A percentile compares a stretch with the other conserved stretches of the same genome.
Evolutionary conservation across 2,113 vertebrate species (phyloP).

Genomic region (Larimichthys polyactis): DNA sequence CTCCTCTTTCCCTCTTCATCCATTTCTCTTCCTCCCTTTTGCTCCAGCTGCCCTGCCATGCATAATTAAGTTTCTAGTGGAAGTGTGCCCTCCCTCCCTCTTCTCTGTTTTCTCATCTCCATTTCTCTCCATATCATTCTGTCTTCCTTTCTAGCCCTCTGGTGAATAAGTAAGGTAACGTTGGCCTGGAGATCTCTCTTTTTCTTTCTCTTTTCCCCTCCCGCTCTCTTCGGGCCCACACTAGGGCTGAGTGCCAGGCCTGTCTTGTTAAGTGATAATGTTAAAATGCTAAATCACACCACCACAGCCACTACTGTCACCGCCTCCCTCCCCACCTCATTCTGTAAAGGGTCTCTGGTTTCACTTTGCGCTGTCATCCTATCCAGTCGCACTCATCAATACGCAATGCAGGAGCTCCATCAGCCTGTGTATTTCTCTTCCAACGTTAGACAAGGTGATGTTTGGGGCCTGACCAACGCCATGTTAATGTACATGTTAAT

Average conservation of each 20-base stretch:
- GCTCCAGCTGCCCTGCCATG: constrained; percentile 66
- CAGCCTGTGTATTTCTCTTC: constrained; percentile 62
- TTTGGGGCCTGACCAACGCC: constrained; percentile 58
- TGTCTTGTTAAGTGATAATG: constrained; percentile 75
- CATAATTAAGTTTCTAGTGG: constrained; percentile 76
- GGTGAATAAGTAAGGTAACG: constrained; percentile 25
- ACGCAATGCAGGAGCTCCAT: constrained; percentile 71
- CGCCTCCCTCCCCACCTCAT: constrained; percentile 47
- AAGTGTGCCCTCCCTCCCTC: constrained; percentile 40
- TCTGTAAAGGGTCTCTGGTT: constrained; percentile 69
- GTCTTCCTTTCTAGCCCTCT: background rate
- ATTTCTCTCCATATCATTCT: constrained; percentile 35
- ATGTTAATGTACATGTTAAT: constrained; percentile 72
- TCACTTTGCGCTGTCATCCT: constrained; percentile 77
- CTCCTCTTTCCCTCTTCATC: constrained; percentile 60
- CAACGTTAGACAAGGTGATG: constrained; percentile 55
- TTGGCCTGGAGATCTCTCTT: constrained; percentile 13
- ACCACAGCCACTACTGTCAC: constrained; percentile 39
- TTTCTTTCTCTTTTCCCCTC: constrained; percentile 1
- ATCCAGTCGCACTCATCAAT: constrained; percentile 79
- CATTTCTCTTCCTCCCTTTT: constrained; percentile 62
- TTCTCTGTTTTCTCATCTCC: constrained; percentile 37
- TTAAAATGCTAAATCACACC: constrained; percentile 77
- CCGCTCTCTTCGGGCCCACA: constrained; percentile 1
- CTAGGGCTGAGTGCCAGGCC: constrained; percentile 42